Percentiles rank a stretch among this genome's conserved stretches.
phyloP scores from a whole-genome alignment of 1,140 invertebrate genomes.

The Trichonephila clavata region DNA sequence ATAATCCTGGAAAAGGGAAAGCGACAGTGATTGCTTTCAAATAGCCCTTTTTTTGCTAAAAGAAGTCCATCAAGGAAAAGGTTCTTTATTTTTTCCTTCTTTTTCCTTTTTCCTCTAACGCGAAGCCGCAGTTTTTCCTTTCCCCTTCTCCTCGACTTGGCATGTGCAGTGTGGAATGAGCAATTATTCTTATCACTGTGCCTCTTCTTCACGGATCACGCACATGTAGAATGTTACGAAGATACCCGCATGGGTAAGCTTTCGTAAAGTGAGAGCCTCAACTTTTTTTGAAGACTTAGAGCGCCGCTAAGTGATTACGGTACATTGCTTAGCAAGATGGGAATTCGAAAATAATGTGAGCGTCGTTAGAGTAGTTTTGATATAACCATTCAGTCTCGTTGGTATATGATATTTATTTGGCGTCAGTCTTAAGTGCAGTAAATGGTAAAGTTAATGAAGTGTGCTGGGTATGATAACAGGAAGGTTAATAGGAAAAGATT shows the following conservation, averaged over 20 bases:
- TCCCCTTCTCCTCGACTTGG: conserved; percentile 13
- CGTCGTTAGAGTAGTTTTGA: not conserved
- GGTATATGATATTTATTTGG: not conserved
- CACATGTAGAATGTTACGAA: conserved; percentile 2
- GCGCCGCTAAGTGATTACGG: conserved; percentile 1
- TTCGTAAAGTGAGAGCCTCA: not conserved
- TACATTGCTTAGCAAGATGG: conserved; percentile 18
- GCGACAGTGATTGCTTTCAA: conserved; percentile 68
- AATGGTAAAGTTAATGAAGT: no score
- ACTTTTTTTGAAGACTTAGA: conserved; percentile 1
- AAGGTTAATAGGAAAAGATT: no score
- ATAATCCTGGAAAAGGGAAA: conserved; percentile 65
- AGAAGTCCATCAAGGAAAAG: conserved; percentile 54
- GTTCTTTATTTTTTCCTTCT: not conserved
- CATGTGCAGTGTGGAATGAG: conserved; percentile 31
- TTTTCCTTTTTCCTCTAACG: not conserved
- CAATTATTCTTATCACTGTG: conserved; percentile 49
- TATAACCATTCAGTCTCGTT: not conserved
- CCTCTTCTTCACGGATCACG: conserved; percentile 42
- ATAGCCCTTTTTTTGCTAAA: conserved; percentile 53
- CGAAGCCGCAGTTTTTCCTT: conserved; percentile 19
- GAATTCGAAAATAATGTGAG: not conserved
- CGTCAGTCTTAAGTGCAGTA: not conserved
- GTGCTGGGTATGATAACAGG: no score
- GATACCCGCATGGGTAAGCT: conserved; percentile 17